A percentile compares a stretch with the other conserved stretches of the same genome.
Evolutionary conservation across 2,797 vertebrate species (phyloP).

Genomic region (Paramormyrops hopkinsi): DNA sequence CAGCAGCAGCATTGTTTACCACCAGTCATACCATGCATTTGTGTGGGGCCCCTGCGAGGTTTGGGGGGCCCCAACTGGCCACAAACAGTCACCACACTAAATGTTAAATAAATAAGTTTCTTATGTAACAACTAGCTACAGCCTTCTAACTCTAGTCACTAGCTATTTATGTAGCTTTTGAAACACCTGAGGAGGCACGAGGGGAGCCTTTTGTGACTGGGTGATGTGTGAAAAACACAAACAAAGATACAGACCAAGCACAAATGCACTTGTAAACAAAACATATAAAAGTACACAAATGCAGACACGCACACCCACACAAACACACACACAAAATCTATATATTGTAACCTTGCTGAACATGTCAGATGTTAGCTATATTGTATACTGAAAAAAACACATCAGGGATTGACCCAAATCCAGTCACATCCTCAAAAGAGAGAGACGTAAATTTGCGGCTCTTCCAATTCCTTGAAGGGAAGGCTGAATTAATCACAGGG

Average conservation of each 20-base stretch:
- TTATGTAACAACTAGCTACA: not conserved
- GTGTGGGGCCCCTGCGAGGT: not conserved
- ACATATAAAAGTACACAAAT: not conserved
- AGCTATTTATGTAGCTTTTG: not conserved
- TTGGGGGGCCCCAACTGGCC: not conserved
- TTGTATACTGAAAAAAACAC: not conserved
- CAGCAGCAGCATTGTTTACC: not conserved
- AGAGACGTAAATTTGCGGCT: not conserved
- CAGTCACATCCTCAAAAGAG: not conserved
- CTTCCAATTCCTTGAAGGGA: not conserved
- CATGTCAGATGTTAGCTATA: too few species aligned
- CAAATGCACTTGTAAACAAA: not conserved
- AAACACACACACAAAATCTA: not conserved
- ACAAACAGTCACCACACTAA: not conserved
- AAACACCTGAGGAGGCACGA: not conserved
- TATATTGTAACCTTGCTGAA: not conserved
- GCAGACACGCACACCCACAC: not conserved
- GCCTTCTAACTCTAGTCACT: not conserved
- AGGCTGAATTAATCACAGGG: conserved; percentile 1
- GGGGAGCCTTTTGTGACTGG: not conserved
- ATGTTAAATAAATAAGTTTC: not conserved
- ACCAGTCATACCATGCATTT: not conserved
- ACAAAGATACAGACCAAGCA: not conserved
- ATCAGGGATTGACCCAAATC: not conserved
- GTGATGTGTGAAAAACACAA: not conserved